Evolutionary conservation across 2,113 vertebrate genomes (phyloP).

Genomic region (Hipposideros armiger): DNA sequence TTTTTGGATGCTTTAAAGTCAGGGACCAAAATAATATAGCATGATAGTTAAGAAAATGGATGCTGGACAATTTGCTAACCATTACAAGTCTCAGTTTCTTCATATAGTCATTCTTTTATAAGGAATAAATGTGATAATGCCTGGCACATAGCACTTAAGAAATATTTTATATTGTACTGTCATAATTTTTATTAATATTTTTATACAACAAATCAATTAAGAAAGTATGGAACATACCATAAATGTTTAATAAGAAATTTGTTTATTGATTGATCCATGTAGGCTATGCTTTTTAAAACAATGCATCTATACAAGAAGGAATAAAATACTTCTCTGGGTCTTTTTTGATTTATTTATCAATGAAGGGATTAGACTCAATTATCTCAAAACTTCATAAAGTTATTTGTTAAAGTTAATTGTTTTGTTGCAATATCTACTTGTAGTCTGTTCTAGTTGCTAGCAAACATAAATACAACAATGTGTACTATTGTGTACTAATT

Average conservation of each 20-base stretch:
- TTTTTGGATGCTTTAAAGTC: background rate
- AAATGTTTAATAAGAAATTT: background rate
- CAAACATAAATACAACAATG: background rate
- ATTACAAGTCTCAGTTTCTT: background rate
- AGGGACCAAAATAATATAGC: background rate
- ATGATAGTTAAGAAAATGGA: background rate
- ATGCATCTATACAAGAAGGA: background rate
- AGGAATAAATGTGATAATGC: background rate
- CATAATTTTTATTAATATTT: background rate
- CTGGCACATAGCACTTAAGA: background rate
- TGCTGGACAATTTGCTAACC: background rate
- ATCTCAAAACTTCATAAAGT: background rate
- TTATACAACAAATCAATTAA: background rate
- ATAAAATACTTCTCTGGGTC: background rate
- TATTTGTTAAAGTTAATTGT: slow-evolving; percentile 1
- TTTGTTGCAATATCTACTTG: background rate
- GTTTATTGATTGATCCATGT: background rate
- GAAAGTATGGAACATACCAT: background rate
- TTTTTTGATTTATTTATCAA: slow-evolving; percentile 10
- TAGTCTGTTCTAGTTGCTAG: background rate
- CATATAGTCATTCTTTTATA: background rate
- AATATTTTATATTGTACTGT: background rate
- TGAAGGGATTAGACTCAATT: background rate
- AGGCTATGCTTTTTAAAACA: slow-evolving; percentile 14
- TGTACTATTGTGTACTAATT: background rate